Percentiles rank a stretch among this genome's conserved stretches.
These are phyloP conservation scores for Rhodophaea formosa DNA, from an alignment of 2,888 invertebrate genomes.

Conservation along the genomic window DNA sequence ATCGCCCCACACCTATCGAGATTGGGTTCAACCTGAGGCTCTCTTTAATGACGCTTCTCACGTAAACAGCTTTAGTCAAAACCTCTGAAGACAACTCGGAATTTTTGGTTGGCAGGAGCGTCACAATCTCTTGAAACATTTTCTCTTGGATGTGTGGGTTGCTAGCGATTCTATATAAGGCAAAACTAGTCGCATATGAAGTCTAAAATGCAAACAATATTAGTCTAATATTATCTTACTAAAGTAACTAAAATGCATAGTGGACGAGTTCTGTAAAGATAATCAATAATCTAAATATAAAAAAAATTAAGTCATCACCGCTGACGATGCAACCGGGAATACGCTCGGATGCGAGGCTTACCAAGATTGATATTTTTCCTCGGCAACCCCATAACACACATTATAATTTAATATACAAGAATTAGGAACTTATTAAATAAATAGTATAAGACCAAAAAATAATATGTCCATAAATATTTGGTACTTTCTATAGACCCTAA, in stretches of 20 bases:
- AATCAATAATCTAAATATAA: too few species aligned
- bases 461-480: too few species aligned
- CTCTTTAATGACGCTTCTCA: slow-evolving; percentile 92
- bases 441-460: too few species aligned
- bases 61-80: slow-evolving; percentile 83
- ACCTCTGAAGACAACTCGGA: slow-evolving; percentile 80
- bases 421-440: too few species aligned
- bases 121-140: slow-evolving; percentile 83
- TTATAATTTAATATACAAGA: too few species aligned
- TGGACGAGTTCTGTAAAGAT: background rate
- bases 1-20: slow-evolving; percentile 90
- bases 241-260: background rate
- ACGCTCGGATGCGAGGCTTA: too few species aligned
- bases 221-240: background rate
- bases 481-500: too few species aligned
- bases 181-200: slow-evolving; percentile 88
- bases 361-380: too few species aligned
- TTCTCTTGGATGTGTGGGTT: slow-evolving; percentile 85
- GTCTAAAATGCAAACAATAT: slow-evolving; percentile 78
- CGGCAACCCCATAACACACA: too few species aligned
- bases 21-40: slow-evolving; percentile 90
- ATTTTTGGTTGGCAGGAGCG: slow-evolving; percentile 76
- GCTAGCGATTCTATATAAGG: slow-evolving; percentile 88
- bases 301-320: too few species aligned
- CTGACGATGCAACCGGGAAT: too few species aligned